Base-by-base conservation (phyloP, 2,888 invertebrate genomes). In the Chalcosyrphus nemorum region DNA sequence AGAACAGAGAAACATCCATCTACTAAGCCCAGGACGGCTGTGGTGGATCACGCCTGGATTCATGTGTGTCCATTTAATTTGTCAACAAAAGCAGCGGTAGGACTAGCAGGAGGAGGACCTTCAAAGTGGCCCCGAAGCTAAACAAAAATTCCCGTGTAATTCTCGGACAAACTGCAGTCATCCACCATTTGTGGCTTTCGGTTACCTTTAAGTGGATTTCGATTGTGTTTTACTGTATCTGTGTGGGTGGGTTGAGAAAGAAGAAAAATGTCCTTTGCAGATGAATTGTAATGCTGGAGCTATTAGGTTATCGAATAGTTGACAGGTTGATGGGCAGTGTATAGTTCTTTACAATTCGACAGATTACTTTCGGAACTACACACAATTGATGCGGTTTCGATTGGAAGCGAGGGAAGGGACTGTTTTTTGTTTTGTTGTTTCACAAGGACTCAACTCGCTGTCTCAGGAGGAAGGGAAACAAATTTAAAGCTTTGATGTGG, bases 41-140 rank as follows among this genome's bases (percentile, higher is more conserved):
- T 68, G 78, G 70, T 68, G 78, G 66, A 82, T 78, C 72, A 82
- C 82, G 78, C 77, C 82, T 45, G 77, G 66, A 81, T 77, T 81
- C 72, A n/a, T 77, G 38, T 82, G 78, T 78, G 78, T 78, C 82
- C 82, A 82, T 78, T 82, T 82, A 78, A 82, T 82, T 82, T 82
- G 82, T 82, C 82, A 82, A 82, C 78, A 82, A 82, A 66, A 74
- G 71, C 75, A 59, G 27, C 41, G 13, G 56, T 43, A 29, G 52
- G 5, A 32, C 29, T 11, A 6, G 21, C 38, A n/a, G 4, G 50
- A 32, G 47, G 9, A 17, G 29, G 29, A 45, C 66, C 72, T 74
- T 78, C 78, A 78, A 78, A 78, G 68, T 78, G 68, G 72, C 82
- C 78, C n/a, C 56, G 56, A 78, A 78, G 82, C 82, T 78, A 72